Base-by-base conservation (phyloP, 2,888 invertebrate species). In the Drosophila emarginata region DNA sequence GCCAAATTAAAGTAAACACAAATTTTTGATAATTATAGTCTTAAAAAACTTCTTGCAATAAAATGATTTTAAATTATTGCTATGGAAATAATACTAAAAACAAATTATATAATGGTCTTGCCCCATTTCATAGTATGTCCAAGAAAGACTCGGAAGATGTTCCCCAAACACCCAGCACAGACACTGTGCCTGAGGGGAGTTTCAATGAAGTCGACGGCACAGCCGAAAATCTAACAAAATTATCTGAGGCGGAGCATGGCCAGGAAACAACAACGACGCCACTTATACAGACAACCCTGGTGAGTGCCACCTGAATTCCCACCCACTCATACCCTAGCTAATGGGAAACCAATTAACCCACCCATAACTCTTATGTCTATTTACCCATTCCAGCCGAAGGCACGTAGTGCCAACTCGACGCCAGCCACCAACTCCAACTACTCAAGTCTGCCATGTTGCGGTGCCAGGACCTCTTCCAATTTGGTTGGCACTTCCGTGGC, bases 221-320 rank as follows among this genome's bases (percentile, higher is more conserved):
- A 11, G 80, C 74, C 52, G 80, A 80, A 70, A 87, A 80, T 72
- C 66, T 83, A 76, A 78, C 78, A 57, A 82, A 88, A 74, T 81
- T 87, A 74, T 77, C 79, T 7, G 87, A 84, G 75, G 71, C 73
- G 73, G 75, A 74, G 72, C 76, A 79, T 53, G 65, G 77, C 14
- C 87, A 81, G 85, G 76, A 81, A 77, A 70, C 72, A 52, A 77
- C 73, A 45, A 76, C 77, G 72, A 76, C 77, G 72, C 82, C 75
- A 28, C 84, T 82, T 62, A 89, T 84, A 70, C 88, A 96, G 93
- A 96, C 96, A 65, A 96, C 96, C 87, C 94, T 96, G 93, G 96
- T 96, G 92, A 94, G 94, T 93, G 80, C 7, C 50, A 5, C 52
- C 21, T 15, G 15, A 51, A 28, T 15, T 11, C 1, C 50, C 32